Conservation (phyloP, 1,140 invertebrate species). For the Solen grandis region DNA sequence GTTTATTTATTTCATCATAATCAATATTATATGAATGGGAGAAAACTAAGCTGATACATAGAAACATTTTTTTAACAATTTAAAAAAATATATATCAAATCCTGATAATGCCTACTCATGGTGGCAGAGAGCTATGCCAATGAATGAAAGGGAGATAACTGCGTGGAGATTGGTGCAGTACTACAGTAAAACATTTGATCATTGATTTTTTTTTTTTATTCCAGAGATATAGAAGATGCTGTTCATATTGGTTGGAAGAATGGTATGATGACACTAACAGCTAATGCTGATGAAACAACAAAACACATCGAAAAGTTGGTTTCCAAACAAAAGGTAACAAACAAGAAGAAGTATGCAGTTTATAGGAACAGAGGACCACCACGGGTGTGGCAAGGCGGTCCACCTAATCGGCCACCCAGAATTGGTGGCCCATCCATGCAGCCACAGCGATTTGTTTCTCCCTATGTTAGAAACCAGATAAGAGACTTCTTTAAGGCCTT, state of each 20-base stretch:
- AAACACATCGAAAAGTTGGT: constrained; percentile 73
- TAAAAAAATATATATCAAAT: too few relatives aligned
- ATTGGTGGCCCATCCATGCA: background rate
- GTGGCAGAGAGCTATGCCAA: too few relatives aligned
- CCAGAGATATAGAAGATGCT: constrained; percentile 69
- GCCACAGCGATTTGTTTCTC: constrained; percentile 54
- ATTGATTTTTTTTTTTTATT: constrained; percentile 21
- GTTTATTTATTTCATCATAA: too few relatives aligned
- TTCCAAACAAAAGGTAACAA: constrained; percentile 67
- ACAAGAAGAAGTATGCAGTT: constrained; percentile 65
- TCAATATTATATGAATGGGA: too few relatives aligned
- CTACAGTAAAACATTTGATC: too few relatives aligned
- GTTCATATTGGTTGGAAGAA: constrained; percentile 58
- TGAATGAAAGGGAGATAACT: too few relatives aligned
- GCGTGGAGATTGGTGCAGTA: too few relatives aligned
- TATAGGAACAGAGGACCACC: constrained; percentile 37
- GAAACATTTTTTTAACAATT: too few relatives aligned
- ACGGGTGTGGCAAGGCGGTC: too few relatives aligned
- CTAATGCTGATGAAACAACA: constrained; percentile 68
- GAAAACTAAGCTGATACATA: too few relatives aligned
- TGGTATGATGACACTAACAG: constrained; percentile 65
- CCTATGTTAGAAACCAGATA: constrained; percentile 60
- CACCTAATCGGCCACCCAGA: constrained; percentile 8
- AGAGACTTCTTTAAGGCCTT: constrained; percentile 62
- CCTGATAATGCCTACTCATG: too few relatives aligned